Evolutionary conservation across 2,888 invertebrate species (phyloP).

Genomic region (Archaeoteleia sp.): DNA sequence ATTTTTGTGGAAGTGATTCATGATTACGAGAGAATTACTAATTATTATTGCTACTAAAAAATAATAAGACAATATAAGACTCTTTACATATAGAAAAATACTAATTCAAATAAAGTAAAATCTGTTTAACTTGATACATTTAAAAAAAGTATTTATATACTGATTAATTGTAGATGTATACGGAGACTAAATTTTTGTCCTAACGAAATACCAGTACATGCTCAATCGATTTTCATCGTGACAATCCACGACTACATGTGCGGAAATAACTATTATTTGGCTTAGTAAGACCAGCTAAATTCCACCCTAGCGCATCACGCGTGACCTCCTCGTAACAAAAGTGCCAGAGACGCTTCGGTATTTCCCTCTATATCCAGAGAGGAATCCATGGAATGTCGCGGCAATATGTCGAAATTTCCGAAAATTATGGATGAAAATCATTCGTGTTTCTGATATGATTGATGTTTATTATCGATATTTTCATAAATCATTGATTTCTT

Average conservation of each 20-base stretch:
- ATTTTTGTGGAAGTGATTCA: too few species aligned
- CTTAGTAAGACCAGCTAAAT: constrained; percentile 58
- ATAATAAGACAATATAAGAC: too few species aligned
- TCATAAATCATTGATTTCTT: too few species aligned
- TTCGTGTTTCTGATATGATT: constrained; percentile 22
- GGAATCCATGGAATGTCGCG: constrained; percentile 48
- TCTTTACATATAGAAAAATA: too few species aligned
- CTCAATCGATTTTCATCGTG: constrained; percentile 67
- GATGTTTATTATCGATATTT: constrained; percentile 17
- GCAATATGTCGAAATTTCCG: constrained; percentile 40
- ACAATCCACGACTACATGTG: constrained; percentile 64
- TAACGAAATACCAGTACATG: constrained; percentile 58
- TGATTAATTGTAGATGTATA: too few species aligned
- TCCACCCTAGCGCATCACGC: constrained; percentile 64
- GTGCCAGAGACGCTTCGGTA: constrained; percentile 58
- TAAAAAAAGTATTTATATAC: too few species aligned
- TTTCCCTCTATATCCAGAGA: constrained; percentile 56
- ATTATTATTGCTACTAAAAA: too few species aligned
- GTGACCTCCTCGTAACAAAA: constrained; percentile 67
- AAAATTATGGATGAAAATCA: constrained; percentile 47
- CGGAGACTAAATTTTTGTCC: too few species aligned
- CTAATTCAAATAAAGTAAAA: too few species aligned
- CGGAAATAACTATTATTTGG: constrained; percentile 70
- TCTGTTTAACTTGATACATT: too few species aligned
- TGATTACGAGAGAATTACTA: too few species aligned